Conservation (phyloP, 2,797 vertebrate genomes). For the Brotula barbata region DNA sequence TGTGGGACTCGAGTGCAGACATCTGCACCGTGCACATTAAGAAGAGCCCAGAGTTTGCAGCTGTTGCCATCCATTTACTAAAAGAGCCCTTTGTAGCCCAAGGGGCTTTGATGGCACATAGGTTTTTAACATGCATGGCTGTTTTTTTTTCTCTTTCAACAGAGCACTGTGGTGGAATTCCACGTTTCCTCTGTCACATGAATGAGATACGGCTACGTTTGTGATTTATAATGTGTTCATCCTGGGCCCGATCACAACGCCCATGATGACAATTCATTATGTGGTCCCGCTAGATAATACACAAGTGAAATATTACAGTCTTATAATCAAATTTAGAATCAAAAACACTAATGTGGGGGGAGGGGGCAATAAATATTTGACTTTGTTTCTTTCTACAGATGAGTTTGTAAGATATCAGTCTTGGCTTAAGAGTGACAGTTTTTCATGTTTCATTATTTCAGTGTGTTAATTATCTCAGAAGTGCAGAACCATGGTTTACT, state of each 20-base stretch:
- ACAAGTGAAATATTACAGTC: constrained; percentile 1
- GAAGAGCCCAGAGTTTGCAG: constrained; percentile 71
- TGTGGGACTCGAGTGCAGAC: constrained; percentile 69
- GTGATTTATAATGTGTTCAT: constrained; percentile 28
- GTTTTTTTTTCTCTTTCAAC: constrained; percentile 36
- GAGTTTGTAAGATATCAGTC: background rate
- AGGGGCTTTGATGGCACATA: constrained; percentile 75
- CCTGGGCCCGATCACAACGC: constrained; percentile 3
- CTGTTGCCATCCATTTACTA: constrained; percentile 75
- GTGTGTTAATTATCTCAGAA: background rate
- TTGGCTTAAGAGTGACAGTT: background rate
- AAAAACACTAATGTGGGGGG: too few species aligned
- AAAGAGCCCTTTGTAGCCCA: constrained; percentile 74
- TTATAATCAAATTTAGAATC: background rate
- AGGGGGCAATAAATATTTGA: too few species aligned
- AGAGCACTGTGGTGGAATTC: constrained; percentile 35
- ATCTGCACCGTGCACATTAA: constrained; percentile 72
- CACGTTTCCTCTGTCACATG: constrained; percentile 52
- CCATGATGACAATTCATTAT: background rate
- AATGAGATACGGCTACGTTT: constrained; percentile 41
- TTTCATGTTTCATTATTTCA: background rate
- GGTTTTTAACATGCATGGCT: constrained; percentile 73
- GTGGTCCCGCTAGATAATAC: constrained; percentile 24
- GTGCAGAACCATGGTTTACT: constrained; percentile 7
- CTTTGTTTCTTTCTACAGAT: too few species aligned